These are phyloP conservation scores for Schizopygopsis pylzovi DNA, from an alignment of 2,797 vertebrate species.

Conservation along the genomic window DNA sequence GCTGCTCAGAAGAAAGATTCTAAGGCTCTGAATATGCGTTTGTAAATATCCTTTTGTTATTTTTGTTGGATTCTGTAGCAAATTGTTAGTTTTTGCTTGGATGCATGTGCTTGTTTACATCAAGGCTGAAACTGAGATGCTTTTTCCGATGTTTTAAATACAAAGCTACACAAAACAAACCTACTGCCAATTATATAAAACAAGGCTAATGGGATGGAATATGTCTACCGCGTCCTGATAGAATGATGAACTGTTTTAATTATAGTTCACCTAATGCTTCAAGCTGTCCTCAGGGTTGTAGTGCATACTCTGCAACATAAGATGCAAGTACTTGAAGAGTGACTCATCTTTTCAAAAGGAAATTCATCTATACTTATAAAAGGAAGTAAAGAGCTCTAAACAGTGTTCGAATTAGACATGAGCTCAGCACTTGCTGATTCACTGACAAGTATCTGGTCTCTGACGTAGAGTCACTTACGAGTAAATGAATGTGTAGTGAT, in stretches of 20 bases:
- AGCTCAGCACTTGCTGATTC: constrained; percentile 23
- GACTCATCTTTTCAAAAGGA: constrained; percentile 46
- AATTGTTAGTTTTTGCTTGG: constrained; percentile 34
- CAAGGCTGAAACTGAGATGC: background rate
- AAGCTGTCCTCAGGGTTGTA: constrained; percentile 1
- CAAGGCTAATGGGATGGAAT: constrained; percentile 18
- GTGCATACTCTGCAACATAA: constrained; percentile 20
- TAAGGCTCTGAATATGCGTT: constrained; percentile 8
- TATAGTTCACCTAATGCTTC: background rate
- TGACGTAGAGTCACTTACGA: constrained; percentile 31
- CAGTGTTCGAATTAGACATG: constrained; percentile 28
- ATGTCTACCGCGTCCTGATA: background rate
- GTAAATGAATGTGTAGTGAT: constrained; percentile 23
- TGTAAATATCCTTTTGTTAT: constrained; percentile 49
- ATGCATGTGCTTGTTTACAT: constrained; percentile 26
- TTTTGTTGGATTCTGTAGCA: constrained; percentile 64
- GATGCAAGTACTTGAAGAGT: constrained; percentile 38
- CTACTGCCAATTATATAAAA: background rate
- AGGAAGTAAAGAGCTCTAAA: constrained; percentile 43
- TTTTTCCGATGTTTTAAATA: background rate
- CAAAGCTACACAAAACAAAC: background rate
- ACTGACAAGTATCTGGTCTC: constrained; percentile 17
- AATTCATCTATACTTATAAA: constrained; percentile 18
- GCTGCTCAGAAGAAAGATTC: constrained; percentile 36
- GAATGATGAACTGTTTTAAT: constrained; percentile 36